Conservation (phyloP, 2,888 invertebrate genomes). For the Rugalucina vietnamica region DNA sequence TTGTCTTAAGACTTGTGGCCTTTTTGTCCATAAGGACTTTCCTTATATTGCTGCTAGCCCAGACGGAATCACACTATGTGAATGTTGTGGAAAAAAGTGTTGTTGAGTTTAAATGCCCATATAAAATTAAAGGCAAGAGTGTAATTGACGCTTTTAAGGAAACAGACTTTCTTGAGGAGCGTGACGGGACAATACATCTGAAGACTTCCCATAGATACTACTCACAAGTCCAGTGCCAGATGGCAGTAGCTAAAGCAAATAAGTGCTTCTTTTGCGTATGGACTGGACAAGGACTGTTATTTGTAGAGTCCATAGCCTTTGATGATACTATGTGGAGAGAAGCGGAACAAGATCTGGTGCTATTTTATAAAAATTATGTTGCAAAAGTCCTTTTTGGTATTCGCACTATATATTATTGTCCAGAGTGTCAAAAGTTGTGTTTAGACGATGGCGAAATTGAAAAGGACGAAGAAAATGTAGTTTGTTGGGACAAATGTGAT, state of each 20-base stretch:
- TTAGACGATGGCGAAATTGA: background rate
- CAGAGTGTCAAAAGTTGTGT: background rate
- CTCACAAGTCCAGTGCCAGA: background rate
- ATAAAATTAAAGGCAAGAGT: background rate
- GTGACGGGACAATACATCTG: background rate
- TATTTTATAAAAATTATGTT: background rate
- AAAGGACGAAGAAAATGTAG: background rate
- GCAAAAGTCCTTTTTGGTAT: background rate
- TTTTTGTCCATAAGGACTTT: background rate
- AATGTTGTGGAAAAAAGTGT: background rate
- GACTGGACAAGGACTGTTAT: background rate
- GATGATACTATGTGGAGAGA: background rate
- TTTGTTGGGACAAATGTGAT: background rate
- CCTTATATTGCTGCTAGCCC: slow-evolving; percentile 21
- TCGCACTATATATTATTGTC: background rate
- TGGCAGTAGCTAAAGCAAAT: background rate
- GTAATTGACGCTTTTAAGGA: background rate
- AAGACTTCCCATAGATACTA: background rate
- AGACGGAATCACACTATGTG: background rate
- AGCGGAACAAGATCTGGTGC: background rate
- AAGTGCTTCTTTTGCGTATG: background rate
- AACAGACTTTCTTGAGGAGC: background rate
- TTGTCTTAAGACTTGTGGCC: background rate
- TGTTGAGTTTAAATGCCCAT: background rate
- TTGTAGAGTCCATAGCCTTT: background rate